Conservation (phyloP, 2,888 invertebrate genomes). For the Pimpla rufipes region DNA sequence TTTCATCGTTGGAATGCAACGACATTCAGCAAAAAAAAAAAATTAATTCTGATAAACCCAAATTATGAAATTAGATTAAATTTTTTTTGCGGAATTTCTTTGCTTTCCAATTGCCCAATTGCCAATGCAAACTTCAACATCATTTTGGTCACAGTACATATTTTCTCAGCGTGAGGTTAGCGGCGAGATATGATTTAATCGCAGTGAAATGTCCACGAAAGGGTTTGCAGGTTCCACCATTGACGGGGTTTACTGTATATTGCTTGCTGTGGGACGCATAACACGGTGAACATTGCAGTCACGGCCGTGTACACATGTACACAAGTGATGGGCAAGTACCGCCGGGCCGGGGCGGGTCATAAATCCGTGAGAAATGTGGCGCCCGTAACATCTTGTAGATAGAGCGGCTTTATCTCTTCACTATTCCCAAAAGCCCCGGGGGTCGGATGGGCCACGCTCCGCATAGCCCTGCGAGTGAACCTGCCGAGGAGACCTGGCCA, state of each 20-base stretch:
- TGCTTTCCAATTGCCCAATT: too few species aligned
- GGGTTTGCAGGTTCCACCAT: background rate
- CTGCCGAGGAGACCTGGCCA: background rate
- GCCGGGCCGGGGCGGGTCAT: slow-evolving; percentile 62
- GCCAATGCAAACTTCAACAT: too few species aligned
- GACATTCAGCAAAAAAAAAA: too few species aligned
- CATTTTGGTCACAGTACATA: background rate
- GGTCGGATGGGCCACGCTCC: slow-evolving; percentile 35
- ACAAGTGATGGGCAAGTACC: slow-evolving; percentile 38
- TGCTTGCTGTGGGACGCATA: slow-evolving; percentile 13
- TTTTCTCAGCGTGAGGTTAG: background rate
- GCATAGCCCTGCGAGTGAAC: slow-evolving; percentile 32
- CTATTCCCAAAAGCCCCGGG: slow-evolving; percentile 70
- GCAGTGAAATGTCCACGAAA: background rate
- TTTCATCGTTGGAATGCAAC: too few species aligned
- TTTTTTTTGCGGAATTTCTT: too few species aligned
- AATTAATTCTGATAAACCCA: too few species aligned
- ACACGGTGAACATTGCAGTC: background rate
- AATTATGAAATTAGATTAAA: too few species aligned
- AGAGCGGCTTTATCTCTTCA: slow-evolving; percentile 34
- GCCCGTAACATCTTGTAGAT: slow-evolving; percentile 71
- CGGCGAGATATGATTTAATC: background rate
- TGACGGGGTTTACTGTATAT: slow-evolving; percentile 6
- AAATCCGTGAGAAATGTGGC: slow-evolving; percentile 75
- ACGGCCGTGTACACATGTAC: background rate